These are phyloP conservation scores for Branchinecta lindahli DNA, from an alignment of 1,140 invertebrate species.

Conservation along the genomic window DNA sequence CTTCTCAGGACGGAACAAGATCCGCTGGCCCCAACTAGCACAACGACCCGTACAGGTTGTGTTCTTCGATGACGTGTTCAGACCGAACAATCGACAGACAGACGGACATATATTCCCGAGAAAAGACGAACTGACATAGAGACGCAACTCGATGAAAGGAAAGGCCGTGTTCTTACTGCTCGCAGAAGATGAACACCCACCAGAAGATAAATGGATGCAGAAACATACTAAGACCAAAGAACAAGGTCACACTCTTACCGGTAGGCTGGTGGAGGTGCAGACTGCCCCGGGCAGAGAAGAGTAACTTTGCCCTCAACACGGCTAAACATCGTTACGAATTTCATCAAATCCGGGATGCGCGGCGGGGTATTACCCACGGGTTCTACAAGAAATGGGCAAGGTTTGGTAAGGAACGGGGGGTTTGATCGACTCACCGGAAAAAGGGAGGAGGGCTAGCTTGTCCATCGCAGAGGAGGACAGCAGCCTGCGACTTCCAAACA, in stretches of 20 bases:
- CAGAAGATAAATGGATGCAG: not conserved
- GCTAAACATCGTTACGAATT: constrained; percentile 17
- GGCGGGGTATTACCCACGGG: constrained; percentile 23
- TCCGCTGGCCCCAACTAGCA: no score
- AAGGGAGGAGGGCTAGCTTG: constrained; percentile 15
- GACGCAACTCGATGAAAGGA: not conserved
- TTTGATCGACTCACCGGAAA: constrained; percentile 15
- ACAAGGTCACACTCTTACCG: constrained; percentile 28
- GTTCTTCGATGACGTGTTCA: no score
- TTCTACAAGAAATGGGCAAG: constrained; percentile 17
- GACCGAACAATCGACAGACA: no score
- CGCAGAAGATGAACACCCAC: not conserved
- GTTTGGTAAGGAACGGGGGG: not conserved
- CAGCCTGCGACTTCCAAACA: not conserved
- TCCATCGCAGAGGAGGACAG: constrained; percentile 12
- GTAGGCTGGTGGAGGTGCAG: constrained; percentile 39
- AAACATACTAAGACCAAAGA: not conserved
- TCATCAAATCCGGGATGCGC: constrained; percentile 21
- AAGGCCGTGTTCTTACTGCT: no score
- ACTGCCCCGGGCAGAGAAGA: constrained; percentile 47
- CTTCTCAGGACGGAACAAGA: no score
- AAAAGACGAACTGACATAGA: not conserved
- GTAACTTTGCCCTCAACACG: constrained; percentile 16
- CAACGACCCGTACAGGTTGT: no score
- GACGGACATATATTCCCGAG: not conserved